Evolutionary conservation across 2,113 vertebrate genomes (phyloP), one percentile per base, ranked within the genome.

Genomic region (Platichthys flesus): DNA sequence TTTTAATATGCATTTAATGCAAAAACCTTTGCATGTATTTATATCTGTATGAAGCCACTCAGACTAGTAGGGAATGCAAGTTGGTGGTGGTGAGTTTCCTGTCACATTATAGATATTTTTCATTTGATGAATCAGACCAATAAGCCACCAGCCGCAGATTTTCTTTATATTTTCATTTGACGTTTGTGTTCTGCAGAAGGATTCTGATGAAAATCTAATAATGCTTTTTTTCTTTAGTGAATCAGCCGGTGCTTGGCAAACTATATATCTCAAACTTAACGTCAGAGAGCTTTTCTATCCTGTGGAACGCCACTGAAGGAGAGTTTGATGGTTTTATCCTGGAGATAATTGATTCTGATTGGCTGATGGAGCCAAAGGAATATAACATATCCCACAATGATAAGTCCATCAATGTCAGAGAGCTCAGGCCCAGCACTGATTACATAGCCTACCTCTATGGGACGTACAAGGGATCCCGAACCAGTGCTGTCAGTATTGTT

Each of bases 321-420:
- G 85, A 90, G 75, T 95, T 98, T 86, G 94, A 97, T 86, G 35
- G 67, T 87, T 98, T 97, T 96, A 94, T 94, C 89, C 90, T 98
- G 96, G 96, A 98, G 94, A 95, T 98, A 93, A 96, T 98, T 96
- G 97, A 98, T 96, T 96, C 96, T 74, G 96, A 96, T 95, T 98
- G 96, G 97, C 95, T 96, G 88, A 92, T 91, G 91, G 95, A 97
- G 85, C 93, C 91, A 37, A 87, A 88, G 89, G 96, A 96, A 85
- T 95, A 95, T 91, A 98, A 96, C 78, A 9, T 97, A 71, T 96
- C 97, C 60, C 93, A 87, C 79, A 83, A 88, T 88, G 92, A 93
- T 65, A 92, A 91, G 85, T 96, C 93, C 54, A 88, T 93, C 84
- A 90, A 94, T 64, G 92, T 98, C 91, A 93, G 95, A 55, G 97